Base-by-base conservation (phyloP, 2,797 vertebrate genomes). In the Psittacula derbiana region DNA sequence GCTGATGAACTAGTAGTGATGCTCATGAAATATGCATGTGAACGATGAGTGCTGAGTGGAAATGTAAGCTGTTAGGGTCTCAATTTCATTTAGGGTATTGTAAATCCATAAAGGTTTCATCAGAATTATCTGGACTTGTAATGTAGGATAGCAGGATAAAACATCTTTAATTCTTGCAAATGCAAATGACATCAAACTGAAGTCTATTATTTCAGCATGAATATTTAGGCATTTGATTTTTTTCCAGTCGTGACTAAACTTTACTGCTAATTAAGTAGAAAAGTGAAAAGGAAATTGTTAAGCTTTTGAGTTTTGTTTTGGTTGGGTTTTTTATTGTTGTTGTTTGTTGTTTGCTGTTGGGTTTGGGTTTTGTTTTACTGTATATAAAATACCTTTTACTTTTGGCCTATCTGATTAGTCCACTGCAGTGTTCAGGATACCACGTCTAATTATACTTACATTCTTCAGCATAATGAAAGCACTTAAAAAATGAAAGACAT, bases 11-110 rank as follows among this genome's bases (percentile, higher is more conserved):
- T 72, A 27, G 52, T 31, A 53, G 57, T 10, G 44, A 21, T 30
- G n/a, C 53, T 83, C 65, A 88, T 94, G 53, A 92, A 95, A 92
- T 88, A 95, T 91, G 57, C 60, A 93, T 61, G 74, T 38, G 17
- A 40, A 49, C 52, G 61, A 67, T 33, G 66, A 90, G 38, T 53
- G 38, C 38, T 80, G 71, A 80, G 47, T 58, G 83, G 65, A 81
- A 91, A 78, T 58, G 20, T 49, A 80, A 87, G 72, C 41, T 86
- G 41, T 66, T 80, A 73, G 55, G 58, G 50, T 20, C 36, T 3
- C 1, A 8, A 16, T 85, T 90, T 85, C 52, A 82, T 95, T 87
- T 70, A 64, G n/a, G 28, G 16, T 72, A 60, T 52, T 90, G 58
- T 73, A 88, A 90, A 88, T 91, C 85, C n/a, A 72, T 61, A 69